phyloP scores from a whole-genome alignment of 2,888 invertebrate species.

The Eupithecia abbreviata region DNA sequence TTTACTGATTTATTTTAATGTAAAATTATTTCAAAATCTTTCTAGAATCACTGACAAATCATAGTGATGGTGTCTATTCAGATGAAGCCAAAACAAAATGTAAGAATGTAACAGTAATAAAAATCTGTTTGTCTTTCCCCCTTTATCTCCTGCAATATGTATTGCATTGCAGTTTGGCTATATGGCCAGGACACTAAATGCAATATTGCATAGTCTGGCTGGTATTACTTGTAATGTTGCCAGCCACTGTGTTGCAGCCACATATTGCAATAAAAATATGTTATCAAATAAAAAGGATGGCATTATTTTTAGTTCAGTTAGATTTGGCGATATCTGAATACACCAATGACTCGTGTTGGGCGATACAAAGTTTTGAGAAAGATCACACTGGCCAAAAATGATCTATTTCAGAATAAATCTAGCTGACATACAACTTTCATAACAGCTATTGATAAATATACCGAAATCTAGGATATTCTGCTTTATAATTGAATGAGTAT shows the following conservation, averaged over 20 bases:
- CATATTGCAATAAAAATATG: too few relatives aligned
- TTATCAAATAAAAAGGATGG: not conserved
- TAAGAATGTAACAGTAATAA: not conserved
- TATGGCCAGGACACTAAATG: too few relatives aligned
- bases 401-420: not conserved
- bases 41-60: slow-evolving; percentile 15
- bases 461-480: slow-evolving; percentile 27
- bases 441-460: slow-evolving; percentile 30
- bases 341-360: not conserved
- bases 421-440: slow-evolving; percentile 18
- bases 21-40: slow-evolving; percentile 19
- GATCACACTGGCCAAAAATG: not conserved
- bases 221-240: too few relatives aligned
- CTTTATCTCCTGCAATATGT: too few relatives aligned
- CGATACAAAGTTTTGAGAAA: not conserved
- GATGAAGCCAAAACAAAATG: not conserved
- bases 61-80: not conserved
- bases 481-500: slow-evolving; percentile 39
- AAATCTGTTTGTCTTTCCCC: not conserved
- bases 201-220: too few relatives aligned
- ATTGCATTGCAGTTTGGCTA: too few relatives aligned
- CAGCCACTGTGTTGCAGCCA: too few relatives aligned
- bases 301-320: not conserved
- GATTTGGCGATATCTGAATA: not conserved
- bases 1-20: slow-evolving; percentile 16